Percentiles rank a stretch among this genome's conserved stretches.
phyloP scores from a whole-genome alignment of 2,113 vertebrate species.

The Zosterops borbonicus region DNA sequence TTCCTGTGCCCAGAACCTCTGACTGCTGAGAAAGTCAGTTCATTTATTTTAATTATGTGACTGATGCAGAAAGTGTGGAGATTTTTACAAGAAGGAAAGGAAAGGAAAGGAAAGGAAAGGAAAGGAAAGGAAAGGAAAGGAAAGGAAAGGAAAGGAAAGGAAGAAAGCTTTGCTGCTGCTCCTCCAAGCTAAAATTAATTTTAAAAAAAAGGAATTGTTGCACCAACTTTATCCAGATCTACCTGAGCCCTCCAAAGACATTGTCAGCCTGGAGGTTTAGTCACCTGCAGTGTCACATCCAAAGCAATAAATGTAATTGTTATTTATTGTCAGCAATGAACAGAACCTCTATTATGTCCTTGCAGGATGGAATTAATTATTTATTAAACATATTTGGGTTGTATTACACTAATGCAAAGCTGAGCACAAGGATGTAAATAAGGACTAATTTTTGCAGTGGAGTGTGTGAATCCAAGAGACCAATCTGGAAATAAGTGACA shows the following conservation, averaged over 20 bases:
- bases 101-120: too few species aligned
- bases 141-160: too few species aligned
- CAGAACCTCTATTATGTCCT: not conserved
- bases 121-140: too few species aligned
- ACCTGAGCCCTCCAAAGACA: not conserved
- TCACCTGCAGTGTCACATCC: not conserved
- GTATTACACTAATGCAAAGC: not conserved
- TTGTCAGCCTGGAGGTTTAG: not conserved
- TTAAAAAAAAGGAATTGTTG: not conserved
- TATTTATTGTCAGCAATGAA: not conserved
- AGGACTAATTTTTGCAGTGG: not conserved
- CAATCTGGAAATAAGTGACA: not conserved
- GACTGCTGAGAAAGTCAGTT: not conserved
- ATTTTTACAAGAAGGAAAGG: too few species aligned
- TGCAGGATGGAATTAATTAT: not conserved
- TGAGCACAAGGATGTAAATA: not conserved
- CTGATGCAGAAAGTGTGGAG: not conserved
- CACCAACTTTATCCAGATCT: not conserved
- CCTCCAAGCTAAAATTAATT: not conserved
- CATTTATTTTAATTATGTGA: accelerated
- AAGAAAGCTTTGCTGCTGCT: not conserved
- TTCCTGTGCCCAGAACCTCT: not conserved
- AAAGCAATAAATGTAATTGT: not conserved
- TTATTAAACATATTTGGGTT: not conserved
- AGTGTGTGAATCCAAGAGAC: not conserved